A percentile compares a stretch with the other conserved stretches of the same genome.
These are phyloP conservation scores for Pseudorhombus dupliciocellatus DNA, from an alignment of 2,113 vertebrate genomes.

Conservation along the genomic window DNA sequence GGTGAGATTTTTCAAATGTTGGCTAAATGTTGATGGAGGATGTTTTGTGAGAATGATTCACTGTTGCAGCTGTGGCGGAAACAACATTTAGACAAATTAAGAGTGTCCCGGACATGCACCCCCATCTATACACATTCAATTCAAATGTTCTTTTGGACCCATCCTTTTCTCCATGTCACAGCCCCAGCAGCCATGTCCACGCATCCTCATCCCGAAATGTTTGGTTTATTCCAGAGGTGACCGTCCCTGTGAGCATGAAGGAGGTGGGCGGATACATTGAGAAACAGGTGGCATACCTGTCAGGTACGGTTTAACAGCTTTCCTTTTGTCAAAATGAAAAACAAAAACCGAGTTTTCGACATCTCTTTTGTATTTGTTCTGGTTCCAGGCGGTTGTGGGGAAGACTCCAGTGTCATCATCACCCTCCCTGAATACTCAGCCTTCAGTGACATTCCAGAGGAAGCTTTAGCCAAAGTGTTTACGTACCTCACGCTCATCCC, in stretches of 20 bases:
- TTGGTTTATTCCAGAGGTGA: conserved; percentile 76
- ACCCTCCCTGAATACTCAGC: conserved; percentile 91
- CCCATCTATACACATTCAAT: no score
- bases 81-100: neutral
- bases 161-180: no score
- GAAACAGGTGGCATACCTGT: conserved; percentile 93
- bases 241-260: conserved; percentile 82
- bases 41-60: neutral
- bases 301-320: no score
- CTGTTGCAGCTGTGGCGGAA: neutral
- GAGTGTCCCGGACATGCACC: no score
- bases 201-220: neutral
- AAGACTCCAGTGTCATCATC: conserved; percentile 92
- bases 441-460: conserved; percentile 90
- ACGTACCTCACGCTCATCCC: conserved; percentile 90
- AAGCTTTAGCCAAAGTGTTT: conserved; percentile 87
- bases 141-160: no score
- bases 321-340: neutral
- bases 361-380: neutral
- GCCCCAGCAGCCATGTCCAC: neutral
- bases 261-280: conserved; percentile 90
- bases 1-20: neutral
- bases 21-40: no score
- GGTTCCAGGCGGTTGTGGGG: conserved; percentile 89
- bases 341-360: neutral